A percentile compares a stretch with the other conserved stretches of the same genome.
Conservation (phyloP, 2,113 vertebrate genomes). For the Lota lota region DNA sequence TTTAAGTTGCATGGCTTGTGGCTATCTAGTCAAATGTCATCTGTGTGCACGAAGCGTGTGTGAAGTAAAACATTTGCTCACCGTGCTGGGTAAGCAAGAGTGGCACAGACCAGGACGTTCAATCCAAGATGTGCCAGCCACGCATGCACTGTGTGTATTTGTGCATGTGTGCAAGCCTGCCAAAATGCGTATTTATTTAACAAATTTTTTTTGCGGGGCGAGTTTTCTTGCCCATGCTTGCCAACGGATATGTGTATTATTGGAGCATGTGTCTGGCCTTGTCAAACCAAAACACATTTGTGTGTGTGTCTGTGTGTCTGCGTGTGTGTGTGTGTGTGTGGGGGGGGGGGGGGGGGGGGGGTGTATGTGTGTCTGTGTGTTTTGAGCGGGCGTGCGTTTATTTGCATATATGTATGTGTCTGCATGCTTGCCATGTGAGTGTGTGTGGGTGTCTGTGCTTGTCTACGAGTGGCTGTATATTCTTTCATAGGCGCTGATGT, state of each 20-base stretch:
- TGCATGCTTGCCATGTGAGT: background rate
- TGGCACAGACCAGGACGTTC: constrained; percentile 26
- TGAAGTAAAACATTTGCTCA: constrained; percentile 59
- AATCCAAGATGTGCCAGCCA: constrained; percentile 25
- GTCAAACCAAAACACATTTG: background rate
- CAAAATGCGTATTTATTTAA: constrained; percentile 4
- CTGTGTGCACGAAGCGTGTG: constrained; percentile 55
- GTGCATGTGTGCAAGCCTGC: constrained; percentile 1
- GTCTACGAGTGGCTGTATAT: background rate
- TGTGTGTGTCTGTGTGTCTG: background rate
- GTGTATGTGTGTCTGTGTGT: background rate
- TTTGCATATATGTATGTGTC: background rate
- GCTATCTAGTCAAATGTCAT: constrained; percentile 31
- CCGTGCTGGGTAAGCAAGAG: constrained; percentile 22
- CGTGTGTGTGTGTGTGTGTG: background rate
- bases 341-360: background rate
- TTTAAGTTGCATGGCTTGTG: no score
- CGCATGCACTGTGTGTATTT: background rate
- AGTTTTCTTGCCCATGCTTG: background rate
- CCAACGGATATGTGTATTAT: background rate
- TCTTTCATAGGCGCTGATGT: background rate
- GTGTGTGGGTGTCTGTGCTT: background rate
- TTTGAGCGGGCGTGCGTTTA: background rate
- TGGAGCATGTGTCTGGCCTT: constrained; percentile 1
- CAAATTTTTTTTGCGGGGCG: background rate